A percentile compares a stretch with the other conserved stretches of the same genome.
These are phyloP conservation scores for Gymnoscopelus microlampas DNA, from an alignment of 2,797 vertebrate genomes.

Conservation along the genomic window DNA sequence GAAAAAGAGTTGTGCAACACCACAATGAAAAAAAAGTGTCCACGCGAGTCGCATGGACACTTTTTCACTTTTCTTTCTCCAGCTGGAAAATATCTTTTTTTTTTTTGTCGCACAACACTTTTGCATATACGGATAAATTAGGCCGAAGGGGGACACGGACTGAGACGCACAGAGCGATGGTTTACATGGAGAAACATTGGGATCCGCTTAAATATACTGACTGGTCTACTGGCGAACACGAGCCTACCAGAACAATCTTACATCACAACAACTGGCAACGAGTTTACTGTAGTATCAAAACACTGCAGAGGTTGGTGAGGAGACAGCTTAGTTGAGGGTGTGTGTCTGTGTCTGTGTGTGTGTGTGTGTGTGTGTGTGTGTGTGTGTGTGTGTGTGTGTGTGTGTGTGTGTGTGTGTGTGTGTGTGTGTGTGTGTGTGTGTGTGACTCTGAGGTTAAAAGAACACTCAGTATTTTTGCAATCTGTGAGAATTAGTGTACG, in stretches of 20 bases:
- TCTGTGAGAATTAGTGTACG: not conserved
- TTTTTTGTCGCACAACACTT: too few species aligned
- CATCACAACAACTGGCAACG: conserved; percentile 39
- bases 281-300: conserved; percentile 35
- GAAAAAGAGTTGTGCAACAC: too few species aligned
- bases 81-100: too few species aligned
- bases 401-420: conserved; percentile 14
- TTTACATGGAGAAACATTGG: conserved; percentile 63
- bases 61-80: too few species aligned
- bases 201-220: conserved; percentile 60
- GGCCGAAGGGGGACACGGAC: conserved; percentile 9
- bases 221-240: conserved; percentile 56
- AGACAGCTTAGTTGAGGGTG: conserved; percentile 32
- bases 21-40: too few species aligned
- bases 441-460: not conserved
- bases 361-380: conserved; percentile 31
- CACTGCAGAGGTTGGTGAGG: conserved; percentile 53
- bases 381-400: conserved; percentile 24
- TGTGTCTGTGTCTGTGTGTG: conserved; percentile 15
- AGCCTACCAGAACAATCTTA: conserved; percentile 41
- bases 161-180: not conserved
- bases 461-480: not conserved
- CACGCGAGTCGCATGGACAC: too few species aligned
- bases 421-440: not conserved
- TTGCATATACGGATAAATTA: conserved; percentile 11